Evolutionary conservation across 2,113 vertebrate species (phyloP).

Genomic region (Ptyas mucosa): DNA sequence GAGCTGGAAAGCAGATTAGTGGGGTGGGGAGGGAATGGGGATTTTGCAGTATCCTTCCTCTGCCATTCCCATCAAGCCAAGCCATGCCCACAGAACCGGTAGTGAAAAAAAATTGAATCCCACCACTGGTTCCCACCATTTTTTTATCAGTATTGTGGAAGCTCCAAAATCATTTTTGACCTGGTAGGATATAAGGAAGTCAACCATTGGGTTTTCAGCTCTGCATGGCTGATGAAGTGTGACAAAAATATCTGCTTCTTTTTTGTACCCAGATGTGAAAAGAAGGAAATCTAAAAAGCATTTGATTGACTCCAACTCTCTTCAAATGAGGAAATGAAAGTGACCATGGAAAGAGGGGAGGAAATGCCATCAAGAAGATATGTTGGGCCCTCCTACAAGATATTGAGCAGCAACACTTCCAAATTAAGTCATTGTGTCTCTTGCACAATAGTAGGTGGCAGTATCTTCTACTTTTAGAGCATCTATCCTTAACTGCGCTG

Average conservation of each 20-base stretch:
- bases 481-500: conserved; percentile 11
- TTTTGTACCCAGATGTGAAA: background rate
- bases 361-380: background rate
- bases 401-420: background rate
- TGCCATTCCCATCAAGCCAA: no score
- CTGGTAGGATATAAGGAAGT: background rate
- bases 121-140: background rate
- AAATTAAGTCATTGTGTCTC: background rate
- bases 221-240: background rate
- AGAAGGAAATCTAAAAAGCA: background rate
- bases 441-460: conserved; percentile 21
- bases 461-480: conserved; percentile 1
- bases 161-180: background rate
- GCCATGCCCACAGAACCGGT: no score
- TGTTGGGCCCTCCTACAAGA: background rate
- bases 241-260: background rate
- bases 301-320: background rate
- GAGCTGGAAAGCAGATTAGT: no score
- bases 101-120: no score
- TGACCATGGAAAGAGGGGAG: background rate
- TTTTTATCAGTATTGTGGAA: background rate
- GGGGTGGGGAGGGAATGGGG: no score
- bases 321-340: background rate
- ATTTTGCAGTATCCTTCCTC: no score
- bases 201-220: background rate